These are phyloP conservation scores for Syrphus vitripennis DNA, from an alignment of 2,888 invertebrate genomes.

Conservation along the genomic window DNA sequence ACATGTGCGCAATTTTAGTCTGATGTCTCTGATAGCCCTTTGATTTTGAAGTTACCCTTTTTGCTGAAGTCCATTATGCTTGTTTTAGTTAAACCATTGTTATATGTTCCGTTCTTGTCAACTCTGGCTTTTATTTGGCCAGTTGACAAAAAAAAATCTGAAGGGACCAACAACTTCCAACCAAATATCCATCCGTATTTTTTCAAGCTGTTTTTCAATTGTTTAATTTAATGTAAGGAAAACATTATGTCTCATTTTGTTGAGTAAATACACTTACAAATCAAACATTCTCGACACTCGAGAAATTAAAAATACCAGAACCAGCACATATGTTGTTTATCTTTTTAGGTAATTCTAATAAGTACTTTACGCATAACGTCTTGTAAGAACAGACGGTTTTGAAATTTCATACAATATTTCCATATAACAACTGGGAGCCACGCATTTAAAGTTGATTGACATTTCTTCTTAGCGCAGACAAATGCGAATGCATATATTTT, in stretches of 20 bases:
- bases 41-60: too few species aligned
- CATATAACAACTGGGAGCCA: constrained; percentile 25
- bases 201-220: too few species aligned
- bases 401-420: constrained; percentile 9
- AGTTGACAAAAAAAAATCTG: too few species aligned
- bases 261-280: neutral
- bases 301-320: constrained; percentile 2
- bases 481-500: constrained; percentile 46
- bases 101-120: too few species aligned
- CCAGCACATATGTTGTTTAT: constrained; percentile 6
- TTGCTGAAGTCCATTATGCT: too few species aligned
- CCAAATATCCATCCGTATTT: too few species aligned
- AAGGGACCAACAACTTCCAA: too few species aligned
- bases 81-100: too few species aligned
- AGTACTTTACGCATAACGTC: neutral
- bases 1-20: too few species aligned
- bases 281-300: neutral
- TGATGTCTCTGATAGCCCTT: too few species aligned
- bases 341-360: neutral
- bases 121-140: too few species aligned
- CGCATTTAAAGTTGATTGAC: constrained; percentile 60
- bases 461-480: constrained; percentile 42
- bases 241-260: neutral
- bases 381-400: neutral
- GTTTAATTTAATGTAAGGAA: too few species aligned